Conservation (phyloP, 2,888 invertebrate species). For the Aphidoletes aphidimyza region DNA sequence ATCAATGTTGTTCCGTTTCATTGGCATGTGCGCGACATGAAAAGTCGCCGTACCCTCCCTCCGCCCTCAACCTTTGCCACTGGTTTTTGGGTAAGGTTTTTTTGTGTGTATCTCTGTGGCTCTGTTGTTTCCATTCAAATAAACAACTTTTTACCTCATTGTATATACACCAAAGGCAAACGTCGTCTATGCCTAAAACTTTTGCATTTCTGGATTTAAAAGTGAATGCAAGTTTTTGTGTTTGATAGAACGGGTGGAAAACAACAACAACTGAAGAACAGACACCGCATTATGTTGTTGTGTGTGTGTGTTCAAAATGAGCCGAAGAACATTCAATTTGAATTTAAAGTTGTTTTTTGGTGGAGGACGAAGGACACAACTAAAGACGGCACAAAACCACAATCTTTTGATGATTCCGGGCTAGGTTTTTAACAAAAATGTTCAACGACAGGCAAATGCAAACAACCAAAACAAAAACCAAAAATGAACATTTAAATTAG, state of each 20-base stretch:
- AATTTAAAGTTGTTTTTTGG: background rate
- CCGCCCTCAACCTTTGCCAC: too few species aligned
- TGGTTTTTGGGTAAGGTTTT: too few species aligned
- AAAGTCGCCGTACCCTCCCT: too few species aligned
- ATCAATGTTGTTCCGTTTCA: background rate
- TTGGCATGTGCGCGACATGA: background rate
- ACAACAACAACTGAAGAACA: background rate
- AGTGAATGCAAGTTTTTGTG: background rate
- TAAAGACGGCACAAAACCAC: background rate
- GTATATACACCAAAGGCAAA: background rate
- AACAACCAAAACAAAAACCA: slow-evolving; percentile 16
- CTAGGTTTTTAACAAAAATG: slow-evolving; percentile 17
- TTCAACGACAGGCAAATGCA: background rate
- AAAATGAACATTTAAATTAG: slow-evolving; percentile 51
- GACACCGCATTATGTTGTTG: slow-evolving; percentile 24
- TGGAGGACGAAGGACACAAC: background rate
- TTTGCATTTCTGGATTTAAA: background rate
- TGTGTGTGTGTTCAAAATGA: background rate
- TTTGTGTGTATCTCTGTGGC: background rate
- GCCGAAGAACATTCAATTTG: slow-evolving; percentile 37
- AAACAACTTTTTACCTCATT: slow-evolving; percentile 40
- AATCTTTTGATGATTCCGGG: slow-evolving; percentile 48
- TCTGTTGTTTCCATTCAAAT: background rate
- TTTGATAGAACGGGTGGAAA: background rate
- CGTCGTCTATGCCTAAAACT: background rate